These are phyloP conservation scores for Ennomos fuscantarius DNA, from an alignment of 2,888 invertebrate genomes.

Conservation along the genomic window DNA sequence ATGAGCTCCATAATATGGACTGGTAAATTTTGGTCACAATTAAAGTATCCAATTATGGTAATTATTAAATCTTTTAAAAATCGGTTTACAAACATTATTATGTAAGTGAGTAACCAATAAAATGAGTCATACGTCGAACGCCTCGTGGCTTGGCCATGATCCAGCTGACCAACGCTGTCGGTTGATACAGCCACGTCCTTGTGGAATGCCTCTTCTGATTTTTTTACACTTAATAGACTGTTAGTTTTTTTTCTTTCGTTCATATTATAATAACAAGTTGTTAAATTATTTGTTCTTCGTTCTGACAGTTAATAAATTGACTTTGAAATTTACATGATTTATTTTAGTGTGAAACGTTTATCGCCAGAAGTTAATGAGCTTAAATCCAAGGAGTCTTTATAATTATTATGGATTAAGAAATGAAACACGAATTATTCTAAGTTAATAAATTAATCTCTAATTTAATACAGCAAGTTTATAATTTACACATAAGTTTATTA, in stretches of 20 bases:
- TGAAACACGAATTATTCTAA: slow-evolving; percentile 52
- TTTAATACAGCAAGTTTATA: slow-evolving; percentile 79
- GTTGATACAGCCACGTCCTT: slow-evolving; percentile 47
- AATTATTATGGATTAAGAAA: slow-evolving; percentile 36
- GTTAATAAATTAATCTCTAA: slow-evolving; percentile 59
- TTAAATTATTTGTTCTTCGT: slow-evolving; percentile 1
- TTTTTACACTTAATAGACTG: slow-evolving; percentile 56
- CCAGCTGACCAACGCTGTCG: slow-evolving; percentile 39
- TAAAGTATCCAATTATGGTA: slow-evolving; percentile 55
- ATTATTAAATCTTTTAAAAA: slow-evolving; percentile 62
- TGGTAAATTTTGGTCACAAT: slow-evolving; percentile 58
- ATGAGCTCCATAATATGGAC: slow-evolving; percentile 63
- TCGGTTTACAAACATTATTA: slow-evolving; percentile 63
- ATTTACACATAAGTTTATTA: slow-evolving; percentile 64
- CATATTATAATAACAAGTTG: slow-evolving; percentile 29
- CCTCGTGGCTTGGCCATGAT: slow-evolving; percentile 52
- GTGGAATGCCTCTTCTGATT: slow-evolving; percentile 39
- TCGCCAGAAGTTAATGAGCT: background rate
- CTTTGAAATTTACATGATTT: background rate
- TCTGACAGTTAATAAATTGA: slow-evolving; percentile 12
- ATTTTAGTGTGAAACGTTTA: background rate
- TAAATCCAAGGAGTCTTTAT: background rate
- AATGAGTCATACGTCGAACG: slow-evolving; percentile 69
- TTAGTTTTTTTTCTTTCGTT: slow-evolving; percentile 51
- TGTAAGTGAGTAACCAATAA: slow-evolving; percentile 63